These are phyloP conservation scores for Lontra canadensis DNA, from an alignment of 2,113 vertebrate genomes.

Conservation along the genomic window DNA sequence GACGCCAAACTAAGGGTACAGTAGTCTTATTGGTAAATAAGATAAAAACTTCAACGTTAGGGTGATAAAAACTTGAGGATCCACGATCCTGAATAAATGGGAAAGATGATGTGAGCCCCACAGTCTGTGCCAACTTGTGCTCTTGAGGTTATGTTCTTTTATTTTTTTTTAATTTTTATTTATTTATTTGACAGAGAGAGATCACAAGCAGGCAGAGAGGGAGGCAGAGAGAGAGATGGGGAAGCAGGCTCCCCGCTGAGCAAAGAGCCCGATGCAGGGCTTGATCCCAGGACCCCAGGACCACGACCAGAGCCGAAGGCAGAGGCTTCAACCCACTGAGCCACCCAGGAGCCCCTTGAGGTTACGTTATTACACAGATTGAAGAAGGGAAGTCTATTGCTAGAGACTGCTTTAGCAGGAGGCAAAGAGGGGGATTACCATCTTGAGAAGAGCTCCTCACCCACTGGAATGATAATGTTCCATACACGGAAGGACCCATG, in stretches of 20 bases:
- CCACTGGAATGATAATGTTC: not conserved
- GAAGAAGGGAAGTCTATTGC: not conserved
- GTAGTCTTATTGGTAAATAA: not conserved
- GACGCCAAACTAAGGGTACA: not conserved
- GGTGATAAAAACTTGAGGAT: not conserved
- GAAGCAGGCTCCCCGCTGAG: too few species aligned
- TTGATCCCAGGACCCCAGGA: too few species aligned
- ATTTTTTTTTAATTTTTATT: too few species aligned
- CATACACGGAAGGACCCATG: not conserved
- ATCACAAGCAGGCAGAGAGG: too few species aligned
- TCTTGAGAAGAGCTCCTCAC: not conserved
- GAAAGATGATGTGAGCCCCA: not conserved
- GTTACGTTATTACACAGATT: not conserved
- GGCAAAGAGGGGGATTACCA: not conserved
- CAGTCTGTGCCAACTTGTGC: not conserved
- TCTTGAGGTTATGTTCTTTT: not conserved
- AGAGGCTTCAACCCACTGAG: too few species aligned
- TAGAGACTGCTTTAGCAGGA: not conserved
- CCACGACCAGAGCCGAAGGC: too few species aligned
- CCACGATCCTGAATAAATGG: not conserved
- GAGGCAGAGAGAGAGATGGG: too few species aligned
- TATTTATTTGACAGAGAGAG: too few species aligned
- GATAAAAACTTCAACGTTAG: not conserved
- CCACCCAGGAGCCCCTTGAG: too few species aligned
- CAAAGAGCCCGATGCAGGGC: too few species aligned